These are phyloP conservation scores for Ciconia boyciana DNA, from an alignment of 2,113 vertebrate genomes.

Conservation along the genomic window DNA sequence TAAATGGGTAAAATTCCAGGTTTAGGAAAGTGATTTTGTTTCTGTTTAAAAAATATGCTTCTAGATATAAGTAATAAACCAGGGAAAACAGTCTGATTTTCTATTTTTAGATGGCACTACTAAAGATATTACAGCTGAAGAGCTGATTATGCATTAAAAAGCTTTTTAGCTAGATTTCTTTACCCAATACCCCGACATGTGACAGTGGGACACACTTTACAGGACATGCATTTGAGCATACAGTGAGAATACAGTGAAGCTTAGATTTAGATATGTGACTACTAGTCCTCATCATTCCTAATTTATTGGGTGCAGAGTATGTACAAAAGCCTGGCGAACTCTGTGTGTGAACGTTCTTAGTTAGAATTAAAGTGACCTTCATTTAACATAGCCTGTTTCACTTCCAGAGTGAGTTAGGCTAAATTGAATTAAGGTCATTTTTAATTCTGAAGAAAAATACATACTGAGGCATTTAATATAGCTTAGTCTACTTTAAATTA, in stretches of 20 bases:
- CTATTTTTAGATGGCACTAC: neutral
- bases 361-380: neutral
- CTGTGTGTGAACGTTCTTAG: neutral
- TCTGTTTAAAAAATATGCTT: neutral
- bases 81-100: neutral
- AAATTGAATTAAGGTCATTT: conserved; percentile 27
- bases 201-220: neutral
- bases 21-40: neutral
- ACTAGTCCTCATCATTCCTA: neutral
- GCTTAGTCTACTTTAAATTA: conserved; percentile 8
- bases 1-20: neutral
- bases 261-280: neutral
- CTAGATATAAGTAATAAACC: neutral
- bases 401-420: neutral
- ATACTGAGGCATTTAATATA: neutral
- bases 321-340: neutral
- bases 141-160: neutral
- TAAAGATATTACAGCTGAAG: neutral
- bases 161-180: neutral
- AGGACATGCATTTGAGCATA: neutral
- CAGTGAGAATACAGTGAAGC: neutral
- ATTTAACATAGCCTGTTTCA: neutral
- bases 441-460: conserved; percentile 36
- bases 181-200: neutral
- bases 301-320: neutral